phyloP scores from a whole-genome alignment of 1,140 invertebrate genomes.

The Magallana angulata region DNA sequence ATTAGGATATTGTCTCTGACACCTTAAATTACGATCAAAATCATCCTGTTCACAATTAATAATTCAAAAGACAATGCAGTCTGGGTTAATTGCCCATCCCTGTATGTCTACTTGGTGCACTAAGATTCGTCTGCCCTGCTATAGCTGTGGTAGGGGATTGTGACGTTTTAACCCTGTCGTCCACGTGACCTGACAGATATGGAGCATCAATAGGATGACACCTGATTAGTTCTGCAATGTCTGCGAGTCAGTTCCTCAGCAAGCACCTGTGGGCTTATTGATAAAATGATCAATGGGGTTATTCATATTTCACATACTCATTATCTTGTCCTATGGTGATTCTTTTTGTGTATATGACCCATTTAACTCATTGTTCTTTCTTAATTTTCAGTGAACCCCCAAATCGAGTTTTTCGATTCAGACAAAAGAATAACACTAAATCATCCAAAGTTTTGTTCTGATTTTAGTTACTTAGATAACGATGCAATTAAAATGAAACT shows the following conservation, averaged over 20 bases:
- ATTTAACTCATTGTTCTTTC: conserved; percentile 18
- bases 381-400: neutral
- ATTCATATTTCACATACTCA: conserved; percentile 22
- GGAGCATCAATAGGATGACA: conserved; percentile 17
- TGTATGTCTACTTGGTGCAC: neutral
- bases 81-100: neutral
- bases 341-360: neutral
- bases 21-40: conserved; percentile 10
- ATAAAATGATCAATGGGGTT: conserved; percentile 23
- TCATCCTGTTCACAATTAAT: conserved; percentile 24
- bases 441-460: neutral
- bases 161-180: neutral
- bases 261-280: conserved; percentile 15
- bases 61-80: conserved; percentile 1
- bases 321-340: conserved; percentile 10
- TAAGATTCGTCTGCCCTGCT: neutral
- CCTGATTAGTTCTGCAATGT: conserved; percentile 11
- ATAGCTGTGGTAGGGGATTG: conserved; percentile 16
- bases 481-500: conserved; percentile 31
- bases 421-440: neutral
- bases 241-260: conserved; percentile 22
- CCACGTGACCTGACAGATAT: neutral
- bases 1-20: conserved; percentile 19
- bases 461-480: neutral
- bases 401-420: neutral